Evolutionary conservation across 2,113 vertebrate genomes (phyloP).

Genomic region (Sarotherodon lohbergeri): DNA sequence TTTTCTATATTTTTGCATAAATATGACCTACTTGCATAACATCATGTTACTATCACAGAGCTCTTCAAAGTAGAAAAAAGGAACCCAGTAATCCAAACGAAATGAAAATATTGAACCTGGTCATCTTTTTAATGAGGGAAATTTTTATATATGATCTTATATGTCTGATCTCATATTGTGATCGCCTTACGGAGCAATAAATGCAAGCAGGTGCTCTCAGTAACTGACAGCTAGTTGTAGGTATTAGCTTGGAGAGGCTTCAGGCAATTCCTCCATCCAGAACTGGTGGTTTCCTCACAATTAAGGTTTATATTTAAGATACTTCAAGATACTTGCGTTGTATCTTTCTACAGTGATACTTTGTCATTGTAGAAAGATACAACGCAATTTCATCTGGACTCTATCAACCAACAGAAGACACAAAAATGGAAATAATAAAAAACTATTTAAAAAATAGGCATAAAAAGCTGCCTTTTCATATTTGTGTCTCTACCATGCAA

Average conservation of each 20-base stretch:
- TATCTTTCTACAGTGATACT: not conserved
- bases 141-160: not conserved
- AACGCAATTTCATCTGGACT: not conserved
- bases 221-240: not conserved
- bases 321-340: not conserved
- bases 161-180: not conserved
- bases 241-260: not conserved
- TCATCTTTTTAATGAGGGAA: not conserved
- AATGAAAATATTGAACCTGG: not conserved
- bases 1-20: not conserved
- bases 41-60: not conserved
- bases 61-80: not conserved
- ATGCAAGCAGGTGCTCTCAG: not conserved
- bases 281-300: not conserved
- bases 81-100: not conserved
- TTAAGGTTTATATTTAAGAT: not conserved
- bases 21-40: not conserved
- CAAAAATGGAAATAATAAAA: not conserved
- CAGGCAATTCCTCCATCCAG: not conserved
- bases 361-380: not conserved
- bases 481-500: not conserved
- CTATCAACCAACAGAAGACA: not conserved
- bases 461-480: not conserved
- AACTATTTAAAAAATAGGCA: not conserved
- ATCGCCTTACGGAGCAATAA: not conserved